Base-by-base conservation (phyloP, 2,113 vertebrate species). In the Girardinichthys multiradiatus region DNA sequence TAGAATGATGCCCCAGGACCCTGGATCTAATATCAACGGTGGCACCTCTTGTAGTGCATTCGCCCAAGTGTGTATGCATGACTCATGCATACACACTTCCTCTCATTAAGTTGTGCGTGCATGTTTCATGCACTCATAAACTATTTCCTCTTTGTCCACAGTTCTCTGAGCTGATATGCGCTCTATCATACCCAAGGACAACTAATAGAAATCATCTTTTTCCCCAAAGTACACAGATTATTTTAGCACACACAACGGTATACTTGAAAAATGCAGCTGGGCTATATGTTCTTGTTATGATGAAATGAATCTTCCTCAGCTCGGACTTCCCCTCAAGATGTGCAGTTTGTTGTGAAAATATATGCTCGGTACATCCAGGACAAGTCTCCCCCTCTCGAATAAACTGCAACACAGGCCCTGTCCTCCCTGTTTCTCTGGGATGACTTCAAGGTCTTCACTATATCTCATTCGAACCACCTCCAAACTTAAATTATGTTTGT, bases 1-100 rank as follows among this genome's bases (percentile, higher is more conserved):
- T 86, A 81, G 80, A 76, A 87, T 80, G 88, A 82, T 57, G 79
- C 91, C 88, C 87, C 26, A n/a, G 87, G 86, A 89, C 77, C 76
- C 19, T 17, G 63, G 76, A 84, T 89, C 82, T 90, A 87, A 92
- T 92, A 86, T 90, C 82, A 84, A 86, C 33, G 58, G 59, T 84
- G 74, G 82, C 64, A 76, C 80, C 81, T 77, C 81, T 66, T 85
- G 84, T 89, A 86, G 87, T 80, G 63, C 79, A 65, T 91, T 93
- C 88, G 87, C 84, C 79, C 89, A 81, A 70, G 86, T 87, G 86
- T 87, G 90, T 90, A 89, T 91, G 76, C 76, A 88, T 84, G 81
- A 90, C 69, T 86, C 83, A 76, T 60, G 69, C 73, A 85, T 29
- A 45, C 45, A 72, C 54, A 74, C 54, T 81, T 73, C 9, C 30